Evolutionary conservation across 2,797 vertebrate genomes (phyloP).

Genomic region (Tympanoctomys barrerae): DNA sequence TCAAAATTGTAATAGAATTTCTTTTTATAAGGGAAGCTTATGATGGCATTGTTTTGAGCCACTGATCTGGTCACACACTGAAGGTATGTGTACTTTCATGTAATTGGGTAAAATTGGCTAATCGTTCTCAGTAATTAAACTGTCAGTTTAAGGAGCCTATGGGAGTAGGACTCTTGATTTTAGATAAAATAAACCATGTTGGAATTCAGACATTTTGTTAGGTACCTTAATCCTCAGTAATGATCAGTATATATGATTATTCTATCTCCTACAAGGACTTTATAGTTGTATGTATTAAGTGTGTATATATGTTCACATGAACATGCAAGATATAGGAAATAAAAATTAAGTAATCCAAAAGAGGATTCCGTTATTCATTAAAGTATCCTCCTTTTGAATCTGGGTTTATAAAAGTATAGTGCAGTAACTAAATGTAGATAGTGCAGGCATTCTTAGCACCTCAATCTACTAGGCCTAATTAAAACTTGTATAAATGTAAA

Average conservation of each 20-base stretch:
- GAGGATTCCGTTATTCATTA: conserved; percentile 83
- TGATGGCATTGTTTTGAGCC: conserved; percentile 66
- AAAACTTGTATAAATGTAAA: conserved; percentile 93
- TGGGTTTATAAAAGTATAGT: conserved; percentile 85
- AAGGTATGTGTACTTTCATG: conserved; percentile 77
- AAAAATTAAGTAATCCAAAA: conserved; percentile 80
- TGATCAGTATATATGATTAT: conserved; percentile 75
- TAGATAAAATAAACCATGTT: conserved; percentile 79
- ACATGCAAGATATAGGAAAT: conserved; percentile 71
- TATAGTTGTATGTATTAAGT: conserved; percentile 81
- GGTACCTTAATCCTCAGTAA: conserved; percentile 77
- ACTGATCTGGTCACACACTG: conserved; percentile 76
- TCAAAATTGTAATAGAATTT: conserved; percentile 57
- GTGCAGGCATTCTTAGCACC: conserved; percentile 82
- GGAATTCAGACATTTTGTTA: conserved; percentile 82
- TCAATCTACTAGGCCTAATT: conserved; percentile 84
- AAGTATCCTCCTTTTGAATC: conserved; percentile 82
- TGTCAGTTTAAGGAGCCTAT: conserved; percentile 75
- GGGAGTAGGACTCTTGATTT: conserved; percentile 74
- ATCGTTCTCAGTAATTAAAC: conserved; percentile 73
- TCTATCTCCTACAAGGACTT: conserved; percentile 80
- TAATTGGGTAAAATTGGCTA: conserved; percentile 77
- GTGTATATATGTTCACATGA: conserved; percentile 83
- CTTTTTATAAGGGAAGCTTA: conserved; percentile 74
- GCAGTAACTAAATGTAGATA: conserved; percentile 88